A percentile compares a stretch with the other conserved stretches of the same genome.
Evolutionary conservation across 1,140 invertebrate species (phyloP).

Genomic region (Musca domestica): DNA sequence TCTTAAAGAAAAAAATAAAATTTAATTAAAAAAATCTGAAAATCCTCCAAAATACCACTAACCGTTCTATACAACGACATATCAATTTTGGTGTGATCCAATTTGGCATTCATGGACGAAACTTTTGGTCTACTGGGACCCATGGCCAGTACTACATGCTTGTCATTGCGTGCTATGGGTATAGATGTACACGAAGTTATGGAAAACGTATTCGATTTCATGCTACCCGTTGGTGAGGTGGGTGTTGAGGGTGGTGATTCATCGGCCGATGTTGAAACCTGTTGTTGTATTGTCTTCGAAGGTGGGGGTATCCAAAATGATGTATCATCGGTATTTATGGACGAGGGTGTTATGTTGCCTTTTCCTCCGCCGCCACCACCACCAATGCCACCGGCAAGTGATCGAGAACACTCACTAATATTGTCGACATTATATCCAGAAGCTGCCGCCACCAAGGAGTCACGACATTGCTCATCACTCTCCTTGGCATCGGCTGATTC

Average conservation of each 20-base stretch:
- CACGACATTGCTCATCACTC: slow-evolving; percentile 52
- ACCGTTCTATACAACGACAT: slow-evolving; percentile 57
- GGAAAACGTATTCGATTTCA: slow-evolving; percentile 49
- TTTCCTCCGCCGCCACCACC: slow-evolving; percentile 7
- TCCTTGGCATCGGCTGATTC: slow-evolving; percentile 54
- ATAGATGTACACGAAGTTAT: slow-evolving; percentile 46
- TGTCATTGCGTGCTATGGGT: slow-evolving; percentile 57
- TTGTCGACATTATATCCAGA: slow-evolving; percentile 51
- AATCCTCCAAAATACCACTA: slow-evolving; percentile 29
- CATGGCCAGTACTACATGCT: slow-evolving; percentile 58
- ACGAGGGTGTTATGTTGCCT: slow-evolving; percentile 51
- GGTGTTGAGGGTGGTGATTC: slow-evolving; percentile 56
- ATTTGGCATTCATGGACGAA: slow-evolving; percentile 58
- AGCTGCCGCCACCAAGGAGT: slow-evolving; percentile 51
- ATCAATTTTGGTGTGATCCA: slow-evolving; percentile 61
- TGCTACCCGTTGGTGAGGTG: slow-evolving; percentile 52
- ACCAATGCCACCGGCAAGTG: slow-evolving; percentile 33
- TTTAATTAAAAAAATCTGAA: neutral
- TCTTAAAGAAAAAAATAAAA: slow-evolving; percentile 29
- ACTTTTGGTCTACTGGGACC: slow-evolving; percentile 52
- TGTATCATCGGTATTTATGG: slow-evolving; percentile 47
- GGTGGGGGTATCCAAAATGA: slow-evolving; percentile 56
- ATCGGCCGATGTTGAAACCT: slow-evolving; percentile 42
- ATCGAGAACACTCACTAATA: slow-evolving; percentile 45
- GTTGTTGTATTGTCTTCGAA: slow-evolving; percentile 34